A percentile compares a stretch with the other conserved stretches of the same genome.
Conservation (phyloP, 2,888 invertebrate genomes). For the Acronicta alni region DNA sequence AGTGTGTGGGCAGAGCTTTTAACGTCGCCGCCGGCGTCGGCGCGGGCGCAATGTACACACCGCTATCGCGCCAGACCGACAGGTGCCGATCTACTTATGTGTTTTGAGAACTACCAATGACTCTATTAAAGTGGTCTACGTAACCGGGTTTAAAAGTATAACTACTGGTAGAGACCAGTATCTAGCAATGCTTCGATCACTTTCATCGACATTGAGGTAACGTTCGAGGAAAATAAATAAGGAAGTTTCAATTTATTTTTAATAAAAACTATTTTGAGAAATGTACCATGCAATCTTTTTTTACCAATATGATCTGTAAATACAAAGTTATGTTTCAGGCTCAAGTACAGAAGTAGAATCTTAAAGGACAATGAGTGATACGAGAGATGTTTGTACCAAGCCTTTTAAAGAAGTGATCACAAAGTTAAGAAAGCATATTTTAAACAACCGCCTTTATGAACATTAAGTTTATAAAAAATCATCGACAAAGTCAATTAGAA, state of each 20-base stretch:
- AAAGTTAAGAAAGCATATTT: neutral
- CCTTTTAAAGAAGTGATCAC: no score
- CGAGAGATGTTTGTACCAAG: no score
- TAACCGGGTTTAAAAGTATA: constrained; percentile 39
- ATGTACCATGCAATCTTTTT: no score
- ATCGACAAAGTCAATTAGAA: constrained; percentile 43
- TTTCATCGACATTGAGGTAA: constrained; percentile 15
- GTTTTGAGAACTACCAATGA: constrained; percentile 49
- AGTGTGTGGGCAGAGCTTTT: constrained; percentile 55
- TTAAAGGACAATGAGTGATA: no score
- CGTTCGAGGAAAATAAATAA: constrained; percentile 1
- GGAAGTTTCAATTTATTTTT: neutral
- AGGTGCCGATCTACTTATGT: constrained; percentile 59
- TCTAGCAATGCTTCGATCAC: constrained; percentile 26
- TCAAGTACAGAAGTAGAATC: no score
- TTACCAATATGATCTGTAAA: no score
- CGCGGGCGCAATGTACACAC: constrained; percentile 35
- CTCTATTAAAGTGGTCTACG: constrained; percentile 47
- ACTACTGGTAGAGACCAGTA: constrained; percentile 23
- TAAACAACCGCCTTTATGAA: neutral
- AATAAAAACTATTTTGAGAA: neutral
- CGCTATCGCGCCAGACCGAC: constrained; percentile 56
- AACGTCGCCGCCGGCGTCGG: constrained; percentile 56
- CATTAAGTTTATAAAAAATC: constrained; percentile 8
- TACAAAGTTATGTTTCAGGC: no score